Evolutionary conservation across 2,113 vertebrate species (phyloP).

Genomic region (Opisthocomus hoazin): DNA sequence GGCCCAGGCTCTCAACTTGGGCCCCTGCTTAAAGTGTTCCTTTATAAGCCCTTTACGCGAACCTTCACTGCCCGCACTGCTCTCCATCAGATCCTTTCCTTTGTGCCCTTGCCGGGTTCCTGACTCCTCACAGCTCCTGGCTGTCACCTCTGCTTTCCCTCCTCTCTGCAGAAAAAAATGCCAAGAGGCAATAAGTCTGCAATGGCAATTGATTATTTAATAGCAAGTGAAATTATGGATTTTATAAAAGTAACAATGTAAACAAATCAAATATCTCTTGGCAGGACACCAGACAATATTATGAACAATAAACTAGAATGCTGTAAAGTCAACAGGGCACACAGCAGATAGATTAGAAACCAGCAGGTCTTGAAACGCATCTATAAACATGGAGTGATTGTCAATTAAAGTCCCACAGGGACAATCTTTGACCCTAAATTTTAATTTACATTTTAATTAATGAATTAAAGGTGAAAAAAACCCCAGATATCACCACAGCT

Average conservation of each 20-base stretch:
- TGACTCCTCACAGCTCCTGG: neutral
- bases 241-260: neutral
- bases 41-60: neutral
- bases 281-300: neutral
- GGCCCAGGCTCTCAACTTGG: neutral
- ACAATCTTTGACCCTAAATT: neutral
- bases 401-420: neutral
- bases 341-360: neutral
- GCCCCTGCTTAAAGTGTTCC: neutral
- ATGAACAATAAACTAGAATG: neutral
- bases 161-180: neutral
- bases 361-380: neutral
- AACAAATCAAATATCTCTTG: neutral
- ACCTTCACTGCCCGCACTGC: neutral
- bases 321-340: neutral
- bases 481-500: neutral
- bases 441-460: neutral
- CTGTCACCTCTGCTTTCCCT: neutral
- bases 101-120: neutral
- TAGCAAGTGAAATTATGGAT: neutral
- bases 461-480: neutral
- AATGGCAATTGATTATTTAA: neutral
- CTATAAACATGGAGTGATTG: neutral
- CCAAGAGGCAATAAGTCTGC: neutral
- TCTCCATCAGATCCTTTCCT: neutral